Evolutionary conservation across 2,113 vertebrate species (phyloP).

Genomic region (rabbit (Oryctolagus cuniculus)): DNA sequence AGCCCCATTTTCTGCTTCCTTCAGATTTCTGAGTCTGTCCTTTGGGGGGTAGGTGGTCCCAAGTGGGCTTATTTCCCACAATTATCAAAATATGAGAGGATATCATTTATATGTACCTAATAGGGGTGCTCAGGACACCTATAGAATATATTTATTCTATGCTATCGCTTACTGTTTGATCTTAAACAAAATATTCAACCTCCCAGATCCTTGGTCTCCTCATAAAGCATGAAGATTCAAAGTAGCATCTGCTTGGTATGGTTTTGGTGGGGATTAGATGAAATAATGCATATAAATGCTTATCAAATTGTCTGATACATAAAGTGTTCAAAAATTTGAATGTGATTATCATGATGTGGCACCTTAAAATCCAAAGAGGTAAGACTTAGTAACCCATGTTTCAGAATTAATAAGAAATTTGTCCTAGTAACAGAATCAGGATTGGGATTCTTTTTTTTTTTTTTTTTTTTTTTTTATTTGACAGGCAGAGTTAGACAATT

Average conservation of each 20-base stretch:
- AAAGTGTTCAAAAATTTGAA: no score
- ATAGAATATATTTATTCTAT: not conserved
- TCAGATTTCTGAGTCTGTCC: not conserved
- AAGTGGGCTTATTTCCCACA: not conserved
- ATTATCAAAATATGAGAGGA: not conserved
- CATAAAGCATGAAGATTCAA: not conserved
- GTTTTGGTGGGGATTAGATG: not conserved
- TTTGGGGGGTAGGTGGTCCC: not conserved
- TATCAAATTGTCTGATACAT: not conserved
- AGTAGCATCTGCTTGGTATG: not conserved
- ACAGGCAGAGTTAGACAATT: no score
- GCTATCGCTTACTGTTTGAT: not conserved
- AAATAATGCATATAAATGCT: not conserved
- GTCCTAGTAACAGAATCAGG: not conserved
- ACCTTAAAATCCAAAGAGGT: not conserved
- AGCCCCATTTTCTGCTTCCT: no score
- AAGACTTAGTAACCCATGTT: not conserved
- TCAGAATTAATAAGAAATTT: conserved; percentile 30
- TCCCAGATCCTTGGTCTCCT: not conserved
- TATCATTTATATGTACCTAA: not conserved
- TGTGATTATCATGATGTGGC: not conserved
- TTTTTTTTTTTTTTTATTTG: no score
- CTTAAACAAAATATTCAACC: not conserved
- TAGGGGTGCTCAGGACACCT: not conserved
- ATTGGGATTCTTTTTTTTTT: not conserved